These are phyloP conservation scores for Diglossa brunneiventris DNA, from an alignment of 2,113 vertebrate species.

Conservation along the genomic window DNA sequence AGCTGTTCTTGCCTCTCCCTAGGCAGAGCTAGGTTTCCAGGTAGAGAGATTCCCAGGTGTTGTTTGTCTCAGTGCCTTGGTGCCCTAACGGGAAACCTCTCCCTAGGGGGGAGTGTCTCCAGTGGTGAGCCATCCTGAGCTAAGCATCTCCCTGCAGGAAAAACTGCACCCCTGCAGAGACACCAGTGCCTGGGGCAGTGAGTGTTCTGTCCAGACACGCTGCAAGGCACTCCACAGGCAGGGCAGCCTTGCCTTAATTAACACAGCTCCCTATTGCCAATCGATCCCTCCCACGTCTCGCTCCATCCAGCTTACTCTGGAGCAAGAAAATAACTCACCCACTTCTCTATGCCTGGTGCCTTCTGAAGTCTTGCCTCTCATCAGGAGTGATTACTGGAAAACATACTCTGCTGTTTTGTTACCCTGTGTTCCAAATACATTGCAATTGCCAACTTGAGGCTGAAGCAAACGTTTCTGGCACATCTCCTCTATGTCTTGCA, in stretches of 20 bases:
- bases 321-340: background rate
- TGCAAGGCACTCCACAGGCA: conserved; percentile 8
- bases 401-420: background rate
- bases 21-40: background rate
- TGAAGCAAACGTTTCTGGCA: background rate
- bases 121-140: background rate
- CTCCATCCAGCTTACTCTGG: conserved; percentile 6
- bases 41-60: background rate
- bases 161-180: background rate
- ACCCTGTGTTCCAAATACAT: background rate
- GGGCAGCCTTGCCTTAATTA: conserved; percentile 16
- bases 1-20: background rate
- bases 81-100: conserved; percentile 18
- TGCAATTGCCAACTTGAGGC: background rate
- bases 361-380: background rate
- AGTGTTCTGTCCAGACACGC: conserved; percentile 2
- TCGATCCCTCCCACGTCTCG: conserved; percentile 20
- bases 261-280: background rate
- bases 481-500: background rate
- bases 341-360: background rate
- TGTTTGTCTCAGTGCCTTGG: background rate
- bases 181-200: background rate
- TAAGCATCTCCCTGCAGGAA: background rate
- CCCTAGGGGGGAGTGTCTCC: background rate
- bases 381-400: background rate